Conservation (phyloP, 2,113 vertebrate species). For the Tetrao urogallus region DNA sequence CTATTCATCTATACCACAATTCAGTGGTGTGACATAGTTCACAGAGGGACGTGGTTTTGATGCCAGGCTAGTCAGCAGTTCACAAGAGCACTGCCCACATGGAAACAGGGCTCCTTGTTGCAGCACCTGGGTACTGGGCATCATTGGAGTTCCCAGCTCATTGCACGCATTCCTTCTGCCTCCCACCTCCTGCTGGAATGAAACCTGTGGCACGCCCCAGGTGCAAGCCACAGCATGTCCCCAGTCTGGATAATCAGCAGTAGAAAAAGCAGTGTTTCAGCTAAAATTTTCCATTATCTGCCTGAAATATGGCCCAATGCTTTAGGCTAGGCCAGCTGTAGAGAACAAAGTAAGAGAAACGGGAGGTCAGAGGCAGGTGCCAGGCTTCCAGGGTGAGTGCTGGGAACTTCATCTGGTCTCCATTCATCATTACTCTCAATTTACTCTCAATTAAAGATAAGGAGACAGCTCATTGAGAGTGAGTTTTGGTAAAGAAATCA, state of each 20-base stretch:
- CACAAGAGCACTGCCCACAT: not conserved
- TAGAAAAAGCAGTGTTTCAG: not conserved
- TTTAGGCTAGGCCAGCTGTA: not conserved
- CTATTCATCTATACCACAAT: not conserved
- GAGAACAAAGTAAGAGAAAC: not conserved
- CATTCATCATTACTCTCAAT: not conserved
- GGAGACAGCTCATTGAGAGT: not conserved
- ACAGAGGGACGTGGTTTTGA: not conserved
- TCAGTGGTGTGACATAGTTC: not conserved
- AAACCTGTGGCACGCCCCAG: not conserved
- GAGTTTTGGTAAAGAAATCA: not conserved
- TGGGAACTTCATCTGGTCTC: not conserved
- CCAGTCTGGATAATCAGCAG: not conserved
- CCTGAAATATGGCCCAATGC: not conserved
- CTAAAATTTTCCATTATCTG: not conserved
- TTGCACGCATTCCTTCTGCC: not conserved
- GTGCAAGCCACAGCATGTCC: accelerated
- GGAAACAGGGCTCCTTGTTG: not conserved
- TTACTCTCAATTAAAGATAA: not conserved
- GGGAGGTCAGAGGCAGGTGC: not conserved
- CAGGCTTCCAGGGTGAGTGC: not conserved
- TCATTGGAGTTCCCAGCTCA: not conserved
- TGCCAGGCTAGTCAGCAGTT: not conserved
- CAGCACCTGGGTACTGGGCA: not conserved
- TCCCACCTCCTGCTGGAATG: not conserved